Evolutionary conservation across 2,888 invertebrate genomes (phyloP).

Genomic region (Uropetala carovei): DNA sequence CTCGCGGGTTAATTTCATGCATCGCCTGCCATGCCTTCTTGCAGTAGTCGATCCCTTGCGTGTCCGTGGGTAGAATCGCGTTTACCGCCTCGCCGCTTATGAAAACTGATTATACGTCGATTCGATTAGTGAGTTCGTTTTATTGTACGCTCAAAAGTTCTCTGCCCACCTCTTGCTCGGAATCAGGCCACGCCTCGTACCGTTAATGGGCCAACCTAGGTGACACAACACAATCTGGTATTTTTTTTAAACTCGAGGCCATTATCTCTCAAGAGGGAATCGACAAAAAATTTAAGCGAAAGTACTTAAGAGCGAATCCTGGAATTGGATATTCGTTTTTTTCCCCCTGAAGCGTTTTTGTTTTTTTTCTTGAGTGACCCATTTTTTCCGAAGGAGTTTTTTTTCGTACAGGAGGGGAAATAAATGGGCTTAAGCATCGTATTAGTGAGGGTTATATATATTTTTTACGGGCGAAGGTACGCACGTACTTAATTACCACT

Average conservation of each 20-base stretch:
- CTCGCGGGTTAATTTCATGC: not conserved
- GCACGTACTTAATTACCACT: not conserved
- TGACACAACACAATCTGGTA: not conserved
- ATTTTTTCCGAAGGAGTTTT: not conserved
- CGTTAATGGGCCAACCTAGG: too few species aligned
- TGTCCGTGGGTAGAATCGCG: not conserved
- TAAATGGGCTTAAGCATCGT: not conserved
- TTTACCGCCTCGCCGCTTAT: not conserved
- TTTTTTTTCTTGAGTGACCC: not conserved
- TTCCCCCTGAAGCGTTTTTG: not conserved
- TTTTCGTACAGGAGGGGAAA: not conserved
- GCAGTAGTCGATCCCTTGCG: not conserved
- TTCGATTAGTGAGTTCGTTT: not conserved
- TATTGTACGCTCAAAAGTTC: not conserved
- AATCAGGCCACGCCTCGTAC: not conserved
- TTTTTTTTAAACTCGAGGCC: not conserved
- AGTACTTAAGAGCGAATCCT: not conserved
- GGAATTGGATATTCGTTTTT: not conserved
- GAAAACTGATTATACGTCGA: constrained; percentile 19
- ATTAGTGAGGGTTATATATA: not conserved
- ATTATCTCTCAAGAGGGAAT: not conserved
- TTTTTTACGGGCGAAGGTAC: not conserved
- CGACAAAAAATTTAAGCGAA: not conserved
- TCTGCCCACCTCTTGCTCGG: not conserved
- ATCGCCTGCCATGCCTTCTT: not conserved